Evolutionary conservation across 2,797 vertebrate species (phyloP), one percentile per base, ranked within the genome.

Genomic region (Argyrosomus regius): DNA sequence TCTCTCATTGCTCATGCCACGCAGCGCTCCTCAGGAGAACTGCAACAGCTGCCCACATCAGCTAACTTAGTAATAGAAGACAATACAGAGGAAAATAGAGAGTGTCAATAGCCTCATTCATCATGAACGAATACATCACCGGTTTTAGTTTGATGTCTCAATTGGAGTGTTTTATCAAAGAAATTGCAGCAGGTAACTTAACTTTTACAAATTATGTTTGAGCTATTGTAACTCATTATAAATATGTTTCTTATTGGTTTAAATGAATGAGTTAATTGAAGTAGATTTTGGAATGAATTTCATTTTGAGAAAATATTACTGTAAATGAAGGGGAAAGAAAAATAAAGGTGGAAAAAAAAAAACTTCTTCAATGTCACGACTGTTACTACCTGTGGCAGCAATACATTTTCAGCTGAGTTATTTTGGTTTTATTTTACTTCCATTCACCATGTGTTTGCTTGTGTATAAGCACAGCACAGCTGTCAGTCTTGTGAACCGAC

Each of bases 401-500:
- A 73, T 24, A 66, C 56, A 82, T 83, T 79, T 80, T 9, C 24
- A 69, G 50, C 28, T 65, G 78, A 87, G 53, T 86, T 74, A 83
- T 82, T 85, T 71, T 60, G 2, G n/a, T 70, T 76, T 77, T 49
- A 57, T 86, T 80, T 74, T 3, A 63, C 56, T 63, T 72, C 77
- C 74, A 85, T 87, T 77, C 59, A 48, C 73, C 70, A 53, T 73
- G 76, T 53, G 73, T 85, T 79, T 22, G 71, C 53, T 49, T 13
- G 59, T 52, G 61, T 65, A 24, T 16, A 45, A 57, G 65, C 61
- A 6, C 57, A 58, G 70, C 90, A 87, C 82, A 89, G 86, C 86
- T 92, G 92, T 93, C 92, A 92, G 86, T 94, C 92, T 93, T 0
- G 4, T 41, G n/a, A 72, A 73, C 82, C 75, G 67, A 61, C 81